A percentile compares a stretch with the other conserved stretches of the same genome.
These are phyloP conservation scores for Anolis apletophallus DNA, from an alignment of 2,797 vertebrate species.

Conservation along the genomic window DNA sequence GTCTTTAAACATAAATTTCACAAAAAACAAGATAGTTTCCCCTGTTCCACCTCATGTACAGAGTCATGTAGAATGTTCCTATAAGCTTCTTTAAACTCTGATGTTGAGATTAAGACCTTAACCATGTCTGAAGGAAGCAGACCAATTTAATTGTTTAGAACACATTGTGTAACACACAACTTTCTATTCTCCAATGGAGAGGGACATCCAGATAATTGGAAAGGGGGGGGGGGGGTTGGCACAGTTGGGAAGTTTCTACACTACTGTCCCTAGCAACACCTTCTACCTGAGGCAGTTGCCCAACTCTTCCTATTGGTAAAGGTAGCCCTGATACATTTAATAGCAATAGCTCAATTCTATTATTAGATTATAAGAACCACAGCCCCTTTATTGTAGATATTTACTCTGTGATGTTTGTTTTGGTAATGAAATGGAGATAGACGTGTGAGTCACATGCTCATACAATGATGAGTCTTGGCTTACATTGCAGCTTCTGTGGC, in stretches of 20 bases:
- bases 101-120: too few species aligned
- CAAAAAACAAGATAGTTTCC: too few species aligned
- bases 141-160: not conserved
- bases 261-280: not conserved
- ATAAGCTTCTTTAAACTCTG: too few species aligned
- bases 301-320: not conserved
- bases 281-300: not conserved
- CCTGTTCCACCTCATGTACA: too few species aligned
- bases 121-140: not conserved
- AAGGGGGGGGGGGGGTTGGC: too few species aligned
- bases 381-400: not conserved
- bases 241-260: not conserved
- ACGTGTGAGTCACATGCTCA: not conserved
- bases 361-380: not conserved
- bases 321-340: not conserved
- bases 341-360: not conserved
- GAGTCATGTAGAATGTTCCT: too few species aligned
- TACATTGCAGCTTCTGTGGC: conserved; percentile 77
- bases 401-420: not conserved
- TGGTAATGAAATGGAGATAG: not conserved
- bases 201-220: not conserved
- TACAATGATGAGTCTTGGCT: conserved; percentile 34
- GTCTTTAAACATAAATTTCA: too few species aligned
- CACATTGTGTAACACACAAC: not conserved
- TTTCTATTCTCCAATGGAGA: not conserved